These are phyloP conservation scores for Drosophila yooni DNA, from an alignment of 2,888 invertebrate genomes.

Conservation along the genomic window DNA sequence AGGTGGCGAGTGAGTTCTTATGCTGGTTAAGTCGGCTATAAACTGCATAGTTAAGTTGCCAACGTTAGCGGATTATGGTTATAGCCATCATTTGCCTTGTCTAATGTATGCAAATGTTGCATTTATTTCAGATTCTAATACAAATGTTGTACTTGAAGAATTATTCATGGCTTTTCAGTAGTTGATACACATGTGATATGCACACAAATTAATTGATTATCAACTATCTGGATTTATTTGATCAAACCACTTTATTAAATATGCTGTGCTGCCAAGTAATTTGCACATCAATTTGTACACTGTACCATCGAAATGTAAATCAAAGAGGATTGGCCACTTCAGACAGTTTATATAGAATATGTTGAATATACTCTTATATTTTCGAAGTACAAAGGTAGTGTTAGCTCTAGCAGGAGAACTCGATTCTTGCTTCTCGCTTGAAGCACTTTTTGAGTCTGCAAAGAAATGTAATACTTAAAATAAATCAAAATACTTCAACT, in stretches of 20 bases:
- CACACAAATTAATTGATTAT: constrained; percentile 64
- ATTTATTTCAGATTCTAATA: constrained; percentile 26
- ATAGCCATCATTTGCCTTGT: not conserved
- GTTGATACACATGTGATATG: constrained; percentile 53
- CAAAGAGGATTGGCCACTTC: not conserved
- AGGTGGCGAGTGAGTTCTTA: constrained; percentile 8
- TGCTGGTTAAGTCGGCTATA: not conserved
- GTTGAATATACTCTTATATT: not conserved
- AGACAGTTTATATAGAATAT: not conserved
- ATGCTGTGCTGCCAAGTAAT: not conserved
- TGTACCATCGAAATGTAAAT: not conserved
- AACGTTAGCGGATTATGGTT: constrained; percentile 13
- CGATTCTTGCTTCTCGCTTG: not conserved
- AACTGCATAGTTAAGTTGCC: constrained; percentile 26
- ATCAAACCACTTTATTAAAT: constrained; percentile 22
- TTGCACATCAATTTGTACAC: not conserved
- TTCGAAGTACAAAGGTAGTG: not conserved
- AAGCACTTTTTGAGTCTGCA: not conserved
- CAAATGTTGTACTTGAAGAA: constrained; percentile 27
- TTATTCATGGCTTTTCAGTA: constrained; percentile 33
- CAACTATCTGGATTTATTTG: constrained; percentile 15
- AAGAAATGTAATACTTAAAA: not conserved
- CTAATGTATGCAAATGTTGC: constrained; percentile 43
- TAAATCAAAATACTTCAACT: not conserved
- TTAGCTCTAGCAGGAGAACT: not conserved